Base-by-base conservation (phyloP, 1,140 invertebrate genomes). In the Meloidogyne exigua region DNA sequence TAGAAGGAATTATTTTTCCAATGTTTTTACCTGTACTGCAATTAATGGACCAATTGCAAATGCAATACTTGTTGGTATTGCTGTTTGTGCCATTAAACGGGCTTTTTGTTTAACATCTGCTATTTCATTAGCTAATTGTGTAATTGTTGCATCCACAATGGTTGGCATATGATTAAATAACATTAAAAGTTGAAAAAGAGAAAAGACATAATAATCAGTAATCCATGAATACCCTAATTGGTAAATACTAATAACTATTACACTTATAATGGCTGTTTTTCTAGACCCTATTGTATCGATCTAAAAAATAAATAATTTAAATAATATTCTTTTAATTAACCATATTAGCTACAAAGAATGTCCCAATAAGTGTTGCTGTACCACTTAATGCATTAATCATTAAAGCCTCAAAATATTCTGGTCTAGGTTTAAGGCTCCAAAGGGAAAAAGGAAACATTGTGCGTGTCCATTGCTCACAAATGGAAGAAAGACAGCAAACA, bases 151-250 rank as follows among this genome's bases (percentile, higher is more conserved):
- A 39, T 81, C 80, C 3, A 77, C 76, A 36, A 81, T 77, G 25
- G 76, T 80, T 44, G 80, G 80, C 78, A 81, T 80, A 44, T 80
- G 69, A 36, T 81, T 80, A 68, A 77, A 75, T 28, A 80, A 21
- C 10, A 81, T 36, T 11, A 80, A 32, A 23, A 70, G 62, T 32
- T 81, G 75, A 21, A 81, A 69, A 12, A 68, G 3, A 5, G 26
- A 12, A 73, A 78, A 81, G 0, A 68, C 0, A 25, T 68, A 68
- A 42, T 68, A 68, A n/a, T 68, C 21, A 7, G 28, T n/a, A 32
- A 68, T 42, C 66, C 66, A 68, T 21, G 66, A 18, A 21, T 68
- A 42, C 10, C 28, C 28, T 5, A 21, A 5, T 68, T 68, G 66
- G 21, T 25, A 68, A 36, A 68, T 68, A 42, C 66, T 21, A 25